Evolutionary conservation across 2,797 vertebrate species (phyloP).

Genomic region (Microctenopoma lineatum): DNA sequence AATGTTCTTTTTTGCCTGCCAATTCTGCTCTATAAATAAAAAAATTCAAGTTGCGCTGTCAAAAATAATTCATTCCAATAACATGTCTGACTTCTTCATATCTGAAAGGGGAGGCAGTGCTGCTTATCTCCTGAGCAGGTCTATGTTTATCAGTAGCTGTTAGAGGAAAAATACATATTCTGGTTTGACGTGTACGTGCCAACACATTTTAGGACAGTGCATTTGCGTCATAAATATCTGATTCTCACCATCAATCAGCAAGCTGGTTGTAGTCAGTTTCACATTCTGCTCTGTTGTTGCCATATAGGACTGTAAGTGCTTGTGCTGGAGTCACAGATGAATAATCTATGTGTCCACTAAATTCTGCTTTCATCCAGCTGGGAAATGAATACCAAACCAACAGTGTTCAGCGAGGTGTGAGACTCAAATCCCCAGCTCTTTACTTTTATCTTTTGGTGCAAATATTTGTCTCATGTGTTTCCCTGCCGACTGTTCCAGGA

Average conservation of each 20-base stretch:
- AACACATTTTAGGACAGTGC: constrained; percentile 49
- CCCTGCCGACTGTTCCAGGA: constrained; percentile 64
- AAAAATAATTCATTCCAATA: constrained; percentile 46
- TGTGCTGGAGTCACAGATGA: constrained; percentile 69
- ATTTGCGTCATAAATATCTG: constrained; percentile 61
- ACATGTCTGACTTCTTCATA: constrained; percentile 34
- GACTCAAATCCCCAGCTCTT: constrained; percentile 73
- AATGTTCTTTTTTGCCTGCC: constrained; percentile 42
- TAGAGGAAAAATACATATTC: constrained; percentile 34
- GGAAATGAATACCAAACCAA: constrained; percentile 76
- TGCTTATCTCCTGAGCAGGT: constrained; percentile 21
- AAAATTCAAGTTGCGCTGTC: constrained; percentile 41
- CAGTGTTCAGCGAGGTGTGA: constrained; percentile 76
- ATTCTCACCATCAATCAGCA: constrained; percentile 47
- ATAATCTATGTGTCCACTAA: constrained; percentile 77
- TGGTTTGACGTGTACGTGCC: constrained; percentile 32
- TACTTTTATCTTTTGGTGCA: constrained; percentile 77
- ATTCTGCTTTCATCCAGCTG: constrained; percentile 74
- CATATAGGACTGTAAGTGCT: constrained; percentile 64
- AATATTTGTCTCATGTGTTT: constrained; percentile 80
- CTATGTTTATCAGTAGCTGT: constrained; percentile 48
- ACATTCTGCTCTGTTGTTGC: constrained; percentile 61
- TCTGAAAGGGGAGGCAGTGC: constrained; percentile 26
- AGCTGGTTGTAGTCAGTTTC: constrained; percentile 46
- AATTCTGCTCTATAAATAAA: constrained; percentile 34